phyloP scores from a whole-genome alignment of 1,140 invertebrate genomes.

The Zaprionus nigranus region DNA sequence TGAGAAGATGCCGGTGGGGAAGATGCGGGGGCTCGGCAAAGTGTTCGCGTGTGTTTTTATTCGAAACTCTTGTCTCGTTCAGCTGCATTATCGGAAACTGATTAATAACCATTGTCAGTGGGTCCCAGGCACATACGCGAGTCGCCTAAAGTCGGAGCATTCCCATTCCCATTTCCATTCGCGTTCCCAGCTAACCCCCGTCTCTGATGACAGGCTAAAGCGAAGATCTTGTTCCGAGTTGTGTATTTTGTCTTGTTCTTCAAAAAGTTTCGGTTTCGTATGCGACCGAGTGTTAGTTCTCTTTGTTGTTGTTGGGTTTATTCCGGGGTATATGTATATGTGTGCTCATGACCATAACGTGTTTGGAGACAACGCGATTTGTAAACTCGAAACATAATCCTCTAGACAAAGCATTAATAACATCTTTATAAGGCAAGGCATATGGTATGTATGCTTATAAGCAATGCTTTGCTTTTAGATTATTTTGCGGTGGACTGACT shows the following conservation, averaged over 20 bases:
- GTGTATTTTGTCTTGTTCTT: conserved; percentile 62
- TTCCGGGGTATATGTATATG: neutral
- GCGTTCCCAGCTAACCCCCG: conserved; percentile 13
- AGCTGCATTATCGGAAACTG: conserved; percentile 77
- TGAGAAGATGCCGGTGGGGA: neutral
- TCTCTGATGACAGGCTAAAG: conserved; percentile 37
- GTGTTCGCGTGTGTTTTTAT: conserved; percentile 59
- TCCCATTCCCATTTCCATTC: conserved; percentile 4
- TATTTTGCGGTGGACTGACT: neutral
- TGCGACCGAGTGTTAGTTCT: conserved; percentile 15
- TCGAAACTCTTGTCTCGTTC: conserved; percentile 74
- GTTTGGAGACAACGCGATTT: conserved; percentile 50
- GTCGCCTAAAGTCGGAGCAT: conserved; percentile 18
- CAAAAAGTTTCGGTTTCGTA: conserved; percentile 48
- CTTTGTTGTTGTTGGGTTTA: conserved; percentile 11
- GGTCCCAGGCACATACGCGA: too few relatives aligned
- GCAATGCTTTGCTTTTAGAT: conserved; percentile 3
- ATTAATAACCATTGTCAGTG: conserved; percentile 77
- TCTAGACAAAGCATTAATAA: conserved; percentile 62
- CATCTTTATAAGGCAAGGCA: neutral
- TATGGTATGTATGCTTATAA: conserved; percentile 19
- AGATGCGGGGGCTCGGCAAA: conserved; percentile 33
- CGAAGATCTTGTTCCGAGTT: conserved; percentile 69
- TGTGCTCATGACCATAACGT: conserved; percentile 19
- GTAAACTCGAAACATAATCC: conserved; percentile 51